phyloP scores from a whole-genome alignment of 2,797 vertebrate species.

The Danio aesculapii region DNA sequence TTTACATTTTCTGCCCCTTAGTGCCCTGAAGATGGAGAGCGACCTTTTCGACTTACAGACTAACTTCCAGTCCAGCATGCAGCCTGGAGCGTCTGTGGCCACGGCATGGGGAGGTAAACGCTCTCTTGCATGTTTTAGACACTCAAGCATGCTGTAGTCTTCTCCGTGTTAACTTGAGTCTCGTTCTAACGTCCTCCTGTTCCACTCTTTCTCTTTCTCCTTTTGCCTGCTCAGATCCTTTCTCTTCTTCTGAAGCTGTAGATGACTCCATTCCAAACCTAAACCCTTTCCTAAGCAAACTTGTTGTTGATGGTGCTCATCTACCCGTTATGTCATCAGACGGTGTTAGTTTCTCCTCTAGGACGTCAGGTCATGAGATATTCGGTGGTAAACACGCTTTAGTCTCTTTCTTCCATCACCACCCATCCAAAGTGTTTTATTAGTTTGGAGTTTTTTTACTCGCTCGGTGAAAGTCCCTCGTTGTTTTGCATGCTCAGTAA shows the following conservation, averaged over 20 bases:
- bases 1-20: conserved; percentile 65
- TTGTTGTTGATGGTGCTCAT: conserved; percentile 95
- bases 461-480: conserved; percentile 1
- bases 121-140: not conserved
- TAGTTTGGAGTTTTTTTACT: conserved; percentile 7
- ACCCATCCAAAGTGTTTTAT: conserved; percentile 56
- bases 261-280: conserved; percentile 98
- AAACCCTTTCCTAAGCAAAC: conserved; percentile 99
- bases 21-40: conserved; percentile 95
- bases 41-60: conserved; percentile 97
- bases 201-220: conserved; percentile 73
- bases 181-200: conserved; percentile 84
- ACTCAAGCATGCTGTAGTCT: conserved; percentile 73
- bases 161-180: conserved; percentile 71
- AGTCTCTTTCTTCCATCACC: conserved; percentile 60
- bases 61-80: conserved; percentile 89
- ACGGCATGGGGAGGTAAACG: conserved; percentile 95
- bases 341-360: conserved; percentile 97
- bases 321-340: conserved; percentile 96
- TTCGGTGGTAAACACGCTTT: conserved; percentile 95
- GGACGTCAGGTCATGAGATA: conserved; percentile 99
- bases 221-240: conserved; percentile 94
- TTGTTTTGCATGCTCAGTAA: conserved; percentile 5
- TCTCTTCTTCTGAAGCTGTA: conserved; percentile 96
- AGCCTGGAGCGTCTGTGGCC: conserved; percentile 85